Base-by-base conservation (phyloP, 2,888 invertebrate species). In the Sarcophaga subvicina region DNA sequence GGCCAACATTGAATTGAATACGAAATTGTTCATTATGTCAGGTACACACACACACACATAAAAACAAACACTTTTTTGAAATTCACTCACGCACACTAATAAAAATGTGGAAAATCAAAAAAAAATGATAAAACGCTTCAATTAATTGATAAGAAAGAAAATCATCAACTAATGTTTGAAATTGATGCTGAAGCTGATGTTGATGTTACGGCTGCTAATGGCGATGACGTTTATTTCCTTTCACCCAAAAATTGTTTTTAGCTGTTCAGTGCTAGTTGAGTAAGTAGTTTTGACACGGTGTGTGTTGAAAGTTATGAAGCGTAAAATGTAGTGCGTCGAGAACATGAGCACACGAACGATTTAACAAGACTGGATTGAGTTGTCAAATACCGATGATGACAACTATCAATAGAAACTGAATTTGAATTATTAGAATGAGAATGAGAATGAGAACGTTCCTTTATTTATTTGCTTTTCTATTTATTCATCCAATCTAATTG, bases 291-390 rank as follows among this genome's bases (percentile, higher is more conserved):
- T 45, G 45, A 47, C 54, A 54, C 54, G 20, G 20, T 63, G 73
- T 22, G 11, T 47, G 62, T 47, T 59, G 10, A 64, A 64, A 64
- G 75, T 63, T 64, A 76, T 76, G 60, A 71, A 66, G 60, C 59
- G 71, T 47, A 49, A 62, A 77, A 60, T 64, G 37, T 20, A n/a
- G 60, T 54, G 67, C 27, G 59, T 37, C 25, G 62, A 45, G 80
- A 45, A 66, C 78, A 80, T 70, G 60, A 75, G 10, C 49, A 54
- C 25, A 80, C 75, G 71, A 79, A 62, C 63, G 84, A 76, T 79
- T 87, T 77, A 76, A 82, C 45, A n/a, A 70, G 71, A 87, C 79
- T 87, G 71, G 14, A 82, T 87, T 84, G 76, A 87, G 81, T 79
- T 87, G 71, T 87, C 87, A 81, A 71, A 60, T 71, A 12, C 25